Evolutionary conservation across 2,888 invertebrate genomes (phyloP), one percentile per base, ranked within the genome.

Genomic region (Plagiodera versicolora): DNA sequence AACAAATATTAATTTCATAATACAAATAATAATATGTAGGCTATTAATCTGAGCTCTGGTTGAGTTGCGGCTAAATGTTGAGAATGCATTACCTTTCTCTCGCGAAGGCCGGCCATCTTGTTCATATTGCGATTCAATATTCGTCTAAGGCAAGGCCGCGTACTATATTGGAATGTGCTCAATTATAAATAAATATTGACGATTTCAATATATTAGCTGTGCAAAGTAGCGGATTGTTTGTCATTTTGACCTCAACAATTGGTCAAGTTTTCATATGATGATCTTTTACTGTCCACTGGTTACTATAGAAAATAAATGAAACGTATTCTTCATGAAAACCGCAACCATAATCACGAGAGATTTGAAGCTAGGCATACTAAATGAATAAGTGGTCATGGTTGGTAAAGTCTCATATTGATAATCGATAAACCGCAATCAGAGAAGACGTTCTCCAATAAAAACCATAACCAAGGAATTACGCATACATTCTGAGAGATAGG

Each of bases 41-140:
- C 39, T 39, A 39, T 39, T 39, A n/a, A 39, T 14, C 11, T 39
- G 9, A 14, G 19, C 39, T 52, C 11, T 20, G 52, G n/a, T 52
- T 39, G 39, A 52, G 19, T 18, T 52, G 20, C 20, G 19, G 20
- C 39, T 20, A 32, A 57, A 30, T 48, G 48, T 52, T 60, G 49
- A 64, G 64, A 67, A 66, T 64, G 63, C 66, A 66, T 54, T 60
- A 51, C 71, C 71, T 71, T 71, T 71, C 71, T 66, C 70, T 64
- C 61, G 19, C 57, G 69, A 71, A 71, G 71, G 71, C 63, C 67
- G 39, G 62, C 63, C 67, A 66, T 69, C 59, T 69, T 67, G 60
- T 48, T 55, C 35, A 39, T 35, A 20, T 52, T 39, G 52, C 39
- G 52, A 52, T 52, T 52, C 20, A 52, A 39, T 52, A 52, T 50